A percentile compares a stretch with the other conserved stretches of the same genome.
Conservation (phyloP, 2,113 vertebrate genomes). For the Rhynchomys soricoides region DNA sequence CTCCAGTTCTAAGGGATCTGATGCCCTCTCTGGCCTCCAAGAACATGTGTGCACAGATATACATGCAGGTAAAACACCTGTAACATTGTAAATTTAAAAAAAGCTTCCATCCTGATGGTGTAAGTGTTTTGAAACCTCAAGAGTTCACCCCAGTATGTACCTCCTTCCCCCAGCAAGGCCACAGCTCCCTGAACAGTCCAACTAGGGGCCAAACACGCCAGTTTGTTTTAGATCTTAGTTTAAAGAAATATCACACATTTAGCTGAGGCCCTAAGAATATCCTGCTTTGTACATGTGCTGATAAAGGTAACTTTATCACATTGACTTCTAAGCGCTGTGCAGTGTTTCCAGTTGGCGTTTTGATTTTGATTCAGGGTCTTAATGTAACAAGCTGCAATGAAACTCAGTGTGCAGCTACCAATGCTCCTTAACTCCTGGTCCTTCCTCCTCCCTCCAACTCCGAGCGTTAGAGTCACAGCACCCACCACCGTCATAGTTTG, state of each 20-base stretch:
- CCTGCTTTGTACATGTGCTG: background rate
- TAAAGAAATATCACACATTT: background rate
- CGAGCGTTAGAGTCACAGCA: background rate
- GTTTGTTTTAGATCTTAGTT: slow-evolving; percentile 9
- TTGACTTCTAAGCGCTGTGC: background rate
- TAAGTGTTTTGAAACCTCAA: background rate
- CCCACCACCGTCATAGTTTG: background rate
- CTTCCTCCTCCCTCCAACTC: background rate
- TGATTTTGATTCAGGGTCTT: background rate
- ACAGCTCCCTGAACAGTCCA: background rate
- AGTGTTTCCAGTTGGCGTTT: background rate
- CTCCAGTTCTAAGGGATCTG: background rate
- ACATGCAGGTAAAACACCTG: background rate
- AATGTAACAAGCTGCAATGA: background rate
- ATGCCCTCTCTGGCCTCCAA: background rate
- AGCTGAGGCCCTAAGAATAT: background rate
- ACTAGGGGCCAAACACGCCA: background rate
- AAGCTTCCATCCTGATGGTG: background rate
- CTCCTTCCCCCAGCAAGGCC: background rate
- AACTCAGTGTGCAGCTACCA: background rate
- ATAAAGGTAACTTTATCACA: background rate
- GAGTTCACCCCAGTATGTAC: background rate
- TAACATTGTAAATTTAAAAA: background rate
- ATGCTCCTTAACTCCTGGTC: no score
- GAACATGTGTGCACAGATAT: background rate